These are phyloP conservation scores for Chloroclystis v-ata DNA, from an alignment of 2,888 invertebrate genomes.

Conservation along the genomic window DNA sequence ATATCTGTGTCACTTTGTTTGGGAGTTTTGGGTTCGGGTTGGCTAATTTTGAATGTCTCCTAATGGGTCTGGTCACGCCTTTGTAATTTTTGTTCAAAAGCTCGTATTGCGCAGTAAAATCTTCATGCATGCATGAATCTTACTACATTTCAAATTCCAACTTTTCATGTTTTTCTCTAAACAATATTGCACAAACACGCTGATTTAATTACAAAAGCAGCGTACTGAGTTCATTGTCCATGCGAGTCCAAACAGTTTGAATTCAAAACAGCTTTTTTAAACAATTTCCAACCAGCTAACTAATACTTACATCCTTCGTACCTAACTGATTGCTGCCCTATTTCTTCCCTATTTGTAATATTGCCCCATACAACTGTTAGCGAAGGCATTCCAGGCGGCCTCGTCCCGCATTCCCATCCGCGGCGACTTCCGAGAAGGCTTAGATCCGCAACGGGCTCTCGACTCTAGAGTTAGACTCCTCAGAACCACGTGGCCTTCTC, in stretches of 20 bases:
- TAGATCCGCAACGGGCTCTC: conserved; percentile 52
- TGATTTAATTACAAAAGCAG: no score
- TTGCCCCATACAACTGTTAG: conserved; percentile 24
- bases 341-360: conserved; percentile 27
- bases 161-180: neutral
- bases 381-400: conserved; percentile 44
- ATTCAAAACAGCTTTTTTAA: no score
- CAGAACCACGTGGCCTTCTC: conserved; percentile 35
- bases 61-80: conserved; percentile 1
- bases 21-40: conserved; percentile 33
- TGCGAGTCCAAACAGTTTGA: no score
- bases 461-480: neutral
- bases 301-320: conserved; percentile 6
- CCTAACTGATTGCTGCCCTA: conserved; percentile 21
- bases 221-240: no score
- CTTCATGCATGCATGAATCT: neutral
- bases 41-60: conserved; percentile 18
- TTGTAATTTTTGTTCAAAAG: conserved; percentile 4
- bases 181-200: neutral
- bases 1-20: conserved; percentile 29
- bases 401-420: conserved; percentile 66
- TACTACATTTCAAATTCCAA: neutral
- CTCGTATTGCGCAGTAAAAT: neutral
- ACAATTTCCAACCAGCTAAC: neutral
- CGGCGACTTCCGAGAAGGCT: conserved; percentile 58